Conservation (phyloP, 2,888 invertebrate species). For the Molorchus minor region DNA sequence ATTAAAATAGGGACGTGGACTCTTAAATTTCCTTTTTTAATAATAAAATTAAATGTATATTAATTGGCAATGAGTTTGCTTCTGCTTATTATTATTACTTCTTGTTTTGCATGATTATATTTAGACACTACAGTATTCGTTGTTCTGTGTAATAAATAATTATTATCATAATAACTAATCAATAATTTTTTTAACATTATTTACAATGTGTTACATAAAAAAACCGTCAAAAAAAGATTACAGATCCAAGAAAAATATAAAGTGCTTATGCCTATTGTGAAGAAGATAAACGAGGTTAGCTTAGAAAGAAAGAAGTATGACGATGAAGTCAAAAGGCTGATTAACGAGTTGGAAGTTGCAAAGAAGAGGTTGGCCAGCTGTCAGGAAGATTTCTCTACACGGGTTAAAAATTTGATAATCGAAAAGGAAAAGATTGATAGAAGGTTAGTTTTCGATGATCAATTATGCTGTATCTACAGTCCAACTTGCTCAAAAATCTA, state of each 20-base stretch:
- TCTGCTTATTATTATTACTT: too few species aligned
- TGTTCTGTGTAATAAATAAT: too few species aligned
- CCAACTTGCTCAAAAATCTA: constrained; percentile 5
- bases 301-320: constrained; percentile 56
- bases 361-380: constrained; percentile 51
- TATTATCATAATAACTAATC: too few species aligned
- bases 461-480: not conserved
- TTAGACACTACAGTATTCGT: too few species aligned
- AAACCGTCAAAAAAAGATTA: constrained; percentile 52
- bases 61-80: too few species aligned
- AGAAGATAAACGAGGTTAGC: constrained; percentile 56
- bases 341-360: constrained; percentile 53
- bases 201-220: constrained; percentile 28
- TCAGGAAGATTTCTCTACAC: constrained; percentile 51
- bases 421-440: constrained; percentile 56
- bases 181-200: constrained; percentile 13
- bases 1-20: too few species aligned
- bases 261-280: constrained; percentile 56
- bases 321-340: constrained; percentile 53
- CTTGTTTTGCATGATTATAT: too few species aligned
- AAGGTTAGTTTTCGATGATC: constrained; percentile 50
- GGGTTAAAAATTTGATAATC: constrained; percentile 52
- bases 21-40: too few species aligned
- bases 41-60: too few species aligned
- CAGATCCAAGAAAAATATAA: constrained; percentile 62